Percentiles rank a stretch among this genome's conserved stretches.
Evolutionary conservation across 2,113 vertebrate genomes (phyloP).

Genomic region (Asarcornis scutulata): DNA sequence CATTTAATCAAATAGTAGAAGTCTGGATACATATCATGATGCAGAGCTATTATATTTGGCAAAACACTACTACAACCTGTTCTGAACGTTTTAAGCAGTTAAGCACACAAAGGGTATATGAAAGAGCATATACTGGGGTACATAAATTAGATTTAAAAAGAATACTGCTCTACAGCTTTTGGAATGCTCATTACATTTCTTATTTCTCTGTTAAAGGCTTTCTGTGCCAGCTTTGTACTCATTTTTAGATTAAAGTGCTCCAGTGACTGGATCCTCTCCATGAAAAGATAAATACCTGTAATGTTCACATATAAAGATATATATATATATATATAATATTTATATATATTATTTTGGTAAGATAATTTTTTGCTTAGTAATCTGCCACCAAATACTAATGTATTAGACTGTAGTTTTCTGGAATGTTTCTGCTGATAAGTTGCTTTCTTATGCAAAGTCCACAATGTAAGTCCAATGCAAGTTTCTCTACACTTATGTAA

Average conservation of each 20-base stretch:
- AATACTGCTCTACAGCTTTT: not conserved
- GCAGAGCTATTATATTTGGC: not conserved
- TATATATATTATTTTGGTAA: not conserved
- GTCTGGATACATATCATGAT: not conserved
- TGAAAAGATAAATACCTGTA: not conserved
- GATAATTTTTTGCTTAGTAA: not conserved
- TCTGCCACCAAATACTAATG: not conserved
- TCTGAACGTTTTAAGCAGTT: conserved; percentile 29
- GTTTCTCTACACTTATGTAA: not conserved
- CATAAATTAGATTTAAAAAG: conserved; percentile 25
- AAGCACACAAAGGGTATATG: conserved; percentile 9
- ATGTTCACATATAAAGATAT: not conserved
- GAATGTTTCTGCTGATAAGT: not conserved
- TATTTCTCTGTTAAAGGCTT: conserved; percentile 37
- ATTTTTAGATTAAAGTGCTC: conserved; percentile 33
- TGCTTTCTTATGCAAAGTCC: not conserved
- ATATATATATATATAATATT: not conserved
- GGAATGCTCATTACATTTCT: conserved; percentile 21
- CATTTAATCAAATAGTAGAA: conserved; percentile 15
- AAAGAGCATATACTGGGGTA: not conserved
- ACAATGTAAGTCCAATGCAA: not conserved
- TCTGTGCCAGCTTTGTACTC: not conserved
- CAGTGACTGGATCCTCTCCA: not conserved
- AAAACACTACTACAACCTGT: not conserved
- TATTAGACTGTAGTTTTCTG: not conserved